Percentiles rank a stretch among this genome's conserved stretches.
Evolutionary conservation across 2,888 invertebrate species (phyloP).

Genomic region (Oxytorus armatus): DNA sequence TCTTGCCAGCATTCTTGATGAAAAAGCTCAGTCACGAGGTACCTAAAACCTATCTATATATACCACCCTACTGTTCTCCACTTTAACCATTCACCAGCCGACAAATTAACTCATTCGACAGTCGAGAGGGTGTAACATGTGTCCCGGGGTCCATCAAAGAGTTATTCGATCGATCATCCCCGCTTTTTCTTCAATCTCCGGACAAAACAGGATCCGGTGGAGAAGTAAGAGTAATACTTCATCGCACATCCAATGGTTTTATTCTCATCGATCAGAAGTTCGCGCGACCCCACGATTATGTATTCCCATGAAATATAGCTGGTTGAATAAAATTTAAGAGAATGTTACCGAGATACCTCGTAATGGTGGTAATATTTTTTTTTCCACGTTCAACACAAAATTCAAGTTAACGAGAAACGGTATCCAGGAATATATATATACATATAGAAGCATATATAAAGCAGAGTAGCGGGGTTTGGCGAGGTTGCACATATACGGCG

Average conservation of each 20-base stretch:
- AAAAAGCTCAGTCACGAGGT: slow-evolving; percentile 22
- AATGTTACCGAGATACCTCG: neutral
- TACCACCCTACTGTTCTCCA: neutral
- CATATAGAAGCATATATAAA: slow-evolving; percentile 1
- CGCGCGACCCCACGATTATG: slow-evolving; percentile 6
- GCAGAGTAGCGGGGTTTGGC: slow-evolving; percentile 7
- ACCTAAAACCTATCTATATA: too few relatives aligned
- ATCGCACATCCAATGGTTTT: slow-evolving; percentile 16
- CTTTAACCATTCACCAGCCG: slow-evolving; percentile 7
- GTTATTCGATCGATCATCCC: slow-evolving; percentile 62
- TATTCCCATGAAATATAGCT: slow-evolving; percentile 2
- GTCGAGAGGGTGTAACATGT: slow-evolving; percentile 64
- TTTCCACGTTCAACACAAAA: slow-evolving; percentile 55
- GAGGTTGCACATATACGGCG: slow-evolving; percentile 26
- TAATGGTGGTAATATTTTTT: neutral
- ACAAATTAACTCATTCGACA: slow-evolving; percentile 67
- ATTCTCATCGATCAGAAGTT: slow-evolving; percentile 54
- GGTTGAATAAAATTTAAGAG: slow-evolving; percentile 32
- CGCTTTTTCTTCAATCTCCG: neutral
- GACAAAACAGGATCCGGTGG: too few relatives aligned
- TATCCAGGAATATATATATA: slow-evolving; percentile 26
- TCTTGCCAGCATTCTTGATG: slow-evolving; percentile 33
- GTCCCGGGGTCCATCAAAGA: slow-evolving; percentile 61
- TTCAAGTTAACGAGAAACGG: slow-evolving; percentile 61
- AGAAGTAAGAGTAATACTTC: neutral